These are phyloP conservation scores for Simalia tracyae DNA, from an alignment of 2,797 vertebrate genomes.

Conservation along the genomic window DNA sequence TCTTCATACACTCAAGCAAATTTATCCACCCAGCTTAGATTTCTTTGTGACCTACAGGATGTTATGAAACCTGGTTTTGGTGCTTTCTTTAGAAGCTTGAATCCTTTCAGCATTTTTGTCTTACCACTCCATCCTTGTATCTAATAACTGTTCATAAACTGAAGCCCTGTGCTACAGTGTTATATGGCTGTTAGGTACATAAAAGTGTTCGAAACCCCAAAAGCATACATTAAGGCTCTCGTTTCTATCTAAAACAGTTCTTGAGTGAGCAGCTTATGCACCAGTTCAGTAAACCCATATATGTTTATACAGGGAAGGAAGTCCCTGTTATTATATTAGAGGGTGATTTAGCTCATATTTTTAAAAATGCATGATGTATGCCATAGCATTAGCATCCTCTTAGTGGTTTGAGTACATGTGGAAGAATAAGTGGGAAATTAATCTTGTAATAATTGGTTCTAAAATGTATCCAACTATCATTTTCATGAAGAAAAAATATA, in stretches of 20 bases:
- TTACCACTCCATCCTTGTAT: no score
- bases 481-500: conserved; percentile 61
- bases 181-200: background rate
- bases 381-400: background rate
- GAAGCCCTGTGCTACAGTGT: no score
- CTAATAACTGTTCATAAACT: no score
- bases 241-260: background rate
- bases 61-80: no score
- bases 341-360: background rate
- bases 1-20: background rate
- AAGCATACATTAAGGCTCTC: no score
- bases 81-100: no score
- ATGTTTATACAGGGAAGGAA: background rate
- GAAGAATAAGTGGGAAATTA: conserved; percentile 44
- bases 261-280: background rate
- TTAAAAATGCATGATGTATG: background rate
- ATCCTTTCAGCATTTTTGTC: no score
- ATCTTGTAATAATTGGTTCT: conserved; percentile 57
- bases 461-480: conserved; percentile 60
- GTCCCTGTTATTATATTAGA: background rate
- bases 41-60: background rate
- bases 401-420: conserved; percentile 34
- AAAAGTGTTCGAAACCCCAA: background rate
- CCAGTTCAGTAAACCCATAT: background rate
- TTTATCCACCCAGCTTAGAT: background rate